These are phyloP conservation scores for Toxotes jaculatrix DNA, from an alignment of 2,113 vertebrate genomes.

Conservation along the genomic window DNA sequence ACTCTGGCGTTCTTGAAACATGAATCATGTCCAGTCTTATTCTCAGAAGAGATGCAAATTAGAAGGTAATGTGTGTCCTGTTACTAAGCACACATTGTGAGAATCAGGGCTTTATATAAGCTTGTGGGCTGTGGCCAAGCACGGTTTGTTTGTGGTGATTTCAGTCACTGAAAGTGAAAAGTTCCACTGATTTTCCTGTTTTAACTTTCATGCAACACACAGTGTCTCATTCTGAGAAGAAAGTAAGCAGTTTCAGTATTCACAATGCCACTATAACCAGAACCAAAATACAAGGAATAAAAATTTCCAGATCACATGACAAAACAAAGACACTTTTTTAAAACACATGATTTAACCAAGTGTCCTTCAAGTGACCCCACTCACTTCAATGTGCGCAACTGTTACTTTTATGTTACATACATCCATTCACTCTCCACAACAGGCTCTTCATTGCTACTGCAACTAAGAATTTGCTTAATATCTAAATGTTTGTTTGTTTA, in stretches of 20 bases:
- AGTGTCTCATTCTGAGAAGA: constrained; percentile 49
- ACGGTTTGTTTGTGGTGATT: constrained; percentile 66
- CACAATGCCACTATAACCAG: background rate
- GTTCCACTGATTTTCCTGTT: constrained; percentile 43
- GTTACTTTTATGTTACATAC: background rate
- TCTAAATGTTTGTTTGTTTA: background rate
- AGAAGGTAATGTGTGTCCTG: background rate
- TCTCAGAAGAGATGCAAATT: background rate
- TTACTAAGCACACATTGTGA: background rate
- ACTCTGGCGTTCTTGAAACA: constrained; percentile 57
- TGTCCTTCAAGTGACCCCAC: constrained; percentile 12
- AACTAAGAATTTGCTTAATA: background rate
- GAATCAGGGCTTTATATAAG: constrained; percentile 61
- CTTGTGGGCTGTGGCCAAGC: constrained; percentile 30
- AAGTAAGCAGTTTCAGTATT: background rate
- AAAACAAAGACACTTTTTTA: background rate
- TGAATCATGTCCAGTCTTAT: constrained; percentile 68
- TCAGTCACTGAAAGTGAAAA: constrained; percentile 31
- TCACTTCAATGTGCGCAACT: background rate
- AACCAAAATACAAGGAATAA: background rate
- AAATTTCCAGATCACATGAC: background rate
- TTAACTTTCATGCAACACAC: constrained; percentile 4
- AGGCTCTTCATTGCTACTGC: background rate
- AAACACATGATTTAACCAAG: background rate
- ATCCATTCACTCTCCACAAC: background rate